phyloP scores from a whole-genome alignment of 1,140 invertebrate genomes.

The Euschistus heros region DNA sequence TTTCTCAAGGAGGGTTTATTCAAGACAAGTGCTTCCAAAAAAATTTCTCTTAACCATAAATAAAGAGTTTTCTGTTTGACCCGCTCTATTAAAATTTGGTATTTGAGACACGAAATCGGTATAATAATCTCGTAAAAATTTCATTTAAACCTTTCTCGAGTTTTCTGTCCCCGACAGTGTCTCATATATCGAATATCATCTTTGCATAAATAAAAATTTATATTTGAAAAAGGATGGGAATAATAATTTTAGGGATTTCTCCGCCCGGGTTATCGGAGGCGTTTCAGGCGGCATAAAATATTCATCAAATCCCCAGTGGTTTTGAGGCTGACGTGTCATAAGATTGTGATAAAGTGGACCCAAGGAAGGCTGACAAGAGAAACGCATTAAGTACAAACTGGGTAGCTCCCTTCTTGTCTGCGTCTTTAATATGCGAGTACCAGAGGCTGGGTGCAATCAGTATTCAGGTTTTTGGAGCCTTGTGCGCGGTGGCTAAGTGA shows the following conservation, averaged over 20 bases:
- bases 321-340: neutral
- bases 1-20: too few species aligned
- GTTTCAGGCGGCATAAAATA: neutral
- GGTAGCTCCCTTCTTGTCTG: too few species aligned
- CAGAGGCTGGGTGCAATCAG: too few species aligned
- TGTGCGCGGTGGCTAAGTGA: too few species aligned
- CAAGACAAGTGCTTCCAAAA: too few species aligned
- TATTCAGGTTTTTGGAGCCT: too few species aligned
- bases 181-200: conserved; percentile 1
- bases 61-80: too few species aligned
- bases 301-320: conserved; percentile 2
- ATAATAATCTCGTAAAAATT: conserved; percentile 5
- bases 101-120: neutral
- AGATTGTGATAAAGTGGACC: too few species aligned
- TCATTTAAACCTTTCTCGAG: neutral
- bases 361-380: too few species aligned
- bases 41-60: too few species aligned
- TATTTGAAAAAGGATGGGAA: neutral
- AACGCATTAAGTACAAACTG: too few species aligned
- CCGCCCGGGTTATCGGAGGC: neutral
- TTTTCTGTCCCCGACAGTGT: neutral
- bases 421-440: too few species aligned
- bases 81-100: neutral
- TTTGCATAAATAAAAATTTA: conserved; percentile 8
- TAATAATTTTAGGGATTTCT: conserved; percentile 5